Conservation (phyloP, 2,113 vertebrate genomes). For the Gobiocypris rarus region DNA sequence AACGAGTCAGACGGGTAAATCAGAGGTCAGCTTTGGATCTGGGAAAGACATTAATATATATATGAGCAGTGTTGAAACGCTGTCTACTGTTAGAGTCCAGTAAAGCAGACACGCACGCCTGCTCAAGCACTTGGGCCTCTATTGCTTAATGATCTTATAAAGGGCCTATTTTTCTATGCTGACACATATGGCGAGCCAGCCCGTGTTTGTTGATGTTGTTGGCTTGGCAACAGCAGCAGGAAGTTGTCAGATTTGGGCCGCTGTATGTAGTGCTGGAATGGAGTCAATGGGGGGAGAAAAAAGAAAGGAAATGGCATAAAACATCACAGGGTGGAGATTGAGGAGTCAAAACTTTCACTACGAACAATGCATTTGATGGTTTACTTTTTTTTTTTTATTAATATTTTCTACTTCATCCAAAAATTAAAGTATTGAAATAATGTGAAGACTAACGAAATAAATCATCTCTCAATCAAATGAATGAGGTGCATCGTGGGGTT, state of each 20-base stretch:
- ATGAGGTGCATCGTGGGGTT: too few species aligned
- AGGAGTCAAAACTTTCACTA: not conserved
- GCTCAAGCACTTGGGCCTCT: not conserved
- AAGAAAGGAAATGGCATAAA: conserved; percentile 10
- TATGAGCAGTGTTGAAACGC: not conserved
- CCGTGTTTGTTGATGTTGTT: conserved; percentile 63
- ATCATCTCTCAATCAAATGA: too few species aligned
- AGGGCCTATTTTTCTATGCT: conserved; percentile 43
- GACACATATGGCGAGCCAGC: conserved; percentile 22
- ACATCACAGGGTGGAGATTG: not conserved
- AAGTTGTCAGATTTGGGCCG: conserved; percentile 41
- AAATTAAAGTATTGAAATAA: too few species aligned
- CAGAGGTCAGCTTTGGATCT: not conserved
- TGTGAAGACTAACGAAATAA: too few species aligned
- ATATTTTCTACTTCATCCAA: not conserved
- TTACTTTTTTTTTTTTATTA: not conserved
- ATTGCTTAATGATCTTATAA: conserved; percentile 50
- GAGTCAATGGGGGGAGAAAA: not conserved
- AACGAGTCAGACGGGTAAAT: not conserved
- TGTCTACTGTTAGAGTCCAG: conserved; percentile 34
- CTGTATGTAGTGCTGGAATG: conserved; percentile 8
- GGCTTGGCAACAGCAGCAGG: conserved; percentile 49
- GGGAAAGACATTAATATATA: not conserved
- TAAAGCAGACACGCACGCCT: not conserved
- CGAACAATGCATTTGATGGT: not conserved